A percentile compares a stretch with the other conserved stretches of the same genome.
Evolutionary conservation across 2,797 vertebrate species (phyloP).

Genomic region (Parambassis ranga): DNA sequence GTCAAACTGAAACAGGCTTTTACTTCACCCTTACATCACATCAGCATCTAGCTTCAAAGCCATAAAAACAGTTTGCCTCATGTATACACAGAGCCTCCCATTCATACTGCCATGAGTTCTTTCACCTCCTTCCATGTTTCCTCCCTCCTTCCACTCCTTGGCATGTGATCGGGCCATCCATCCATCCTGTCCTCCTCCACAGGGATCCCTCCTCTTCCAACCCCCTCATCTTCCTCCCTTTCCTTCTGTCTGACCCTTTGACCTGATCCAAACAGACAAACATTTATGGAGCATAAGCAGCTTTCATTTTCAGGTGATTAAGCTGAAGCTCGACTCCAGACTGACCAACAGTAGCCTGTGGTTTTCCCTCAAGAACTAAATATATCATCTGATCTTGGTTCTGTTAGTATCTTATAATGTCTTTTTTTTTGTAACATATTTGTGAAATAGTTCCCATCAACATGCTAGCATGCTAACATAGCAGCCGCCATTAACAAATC

Average conservation of each 20-base stretch:
- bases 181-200: slow-evolving; percentile 66
- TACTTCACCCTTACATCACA: too few species aligned
- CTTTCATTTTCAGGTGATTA: slow-evolving; percentile 16
- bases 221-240: slow-evolving; percentile 40
- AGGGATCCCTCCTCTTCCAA: slow-evolving; percentile 41
- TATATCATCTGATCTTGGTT: neutral
- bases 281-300: slow-evolving; percentile 38
- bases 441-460: too few species aligned
- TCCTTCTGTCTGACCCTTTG: slow-evolving; percentile 54
- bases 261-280: slow-evolving; percentile 48
- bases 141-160: slow-evolving; percentile 35
- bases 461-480: too few species aligned
- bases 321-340: neutral
- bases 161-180: slow-evolving; percentile 58
- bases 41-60: slow-evolving; percentile 14
- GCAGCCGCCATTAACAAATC: too few species aligned
- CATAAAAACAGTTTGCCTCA: slow-evolving; percentile 39
- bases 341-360: neutral
- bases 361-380: neutral
- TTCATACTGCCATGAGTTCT: slow-evolving; percentile 37
- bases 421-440: too few species aligned
- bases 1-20: too few species aligned
- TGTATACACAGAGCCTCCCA: slow-evolving; percentile 19
- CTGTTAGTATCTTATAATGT: neutral
- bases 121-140: slow-evolving; percentile 30